Percentiles rank a stretch among this genome's conserved stretches.
phyloP scores from a whole-genome alignment of 2,113 vertebrate genomes.

The Oceanites oceanicus region DNA sequence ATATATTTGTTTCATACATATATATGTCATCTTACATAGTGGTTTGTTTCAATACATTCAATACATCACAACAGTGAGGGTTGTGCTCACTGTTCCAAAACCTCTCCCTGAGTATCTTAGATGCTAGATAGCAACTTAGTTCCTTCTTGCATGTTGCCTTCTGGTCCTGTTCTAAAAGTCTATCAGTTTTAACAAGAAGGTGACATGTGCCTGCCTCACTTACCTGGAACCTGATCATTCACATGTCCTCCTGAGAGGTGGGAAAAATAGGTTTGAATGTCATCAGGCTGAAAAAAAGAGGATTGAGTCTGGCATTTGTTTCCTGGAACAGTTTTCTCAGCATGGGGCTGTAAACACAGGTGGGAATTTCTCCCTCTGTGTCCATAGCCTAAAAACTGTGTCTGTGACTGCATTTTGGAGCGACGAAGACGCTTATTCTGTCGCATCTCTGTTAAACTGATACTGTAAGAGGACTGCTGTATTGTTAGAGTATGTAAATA shows the following conservation, averaged over 20 bases:
- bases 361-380: neutral
- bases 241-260: neutral
- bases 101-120: neutral
- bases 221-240: neutral
- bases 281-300: neutral
- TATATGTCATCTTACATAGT: neutral
- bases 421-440: neutral
- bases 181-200: neutral
- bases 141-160: neutral
- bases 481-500: neutral
- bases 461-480: neutral
- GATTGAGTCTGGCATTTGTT: neutral
- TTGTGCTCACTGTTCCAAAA: neutral
- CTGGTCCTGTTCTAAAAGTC: neutral
- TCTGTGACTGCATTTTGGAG: neutral
- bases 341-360: neutral
- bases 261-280: neutral
- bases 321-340: neutral
- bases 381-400: neutral
- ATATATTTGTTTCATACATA: no score
- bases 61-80: no score
- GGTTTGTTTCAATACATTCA: neutral
- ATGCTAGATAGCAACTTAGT: neutral
- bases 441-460: neutral
- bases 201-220: accelerated